A percentile compares a stretch with the other conserved stretches of the same genome.
Evolutionary conservation across 2,113 vertebrate genomes (phyloP).

Genomic region (Callithrix jacchus): DNA sequence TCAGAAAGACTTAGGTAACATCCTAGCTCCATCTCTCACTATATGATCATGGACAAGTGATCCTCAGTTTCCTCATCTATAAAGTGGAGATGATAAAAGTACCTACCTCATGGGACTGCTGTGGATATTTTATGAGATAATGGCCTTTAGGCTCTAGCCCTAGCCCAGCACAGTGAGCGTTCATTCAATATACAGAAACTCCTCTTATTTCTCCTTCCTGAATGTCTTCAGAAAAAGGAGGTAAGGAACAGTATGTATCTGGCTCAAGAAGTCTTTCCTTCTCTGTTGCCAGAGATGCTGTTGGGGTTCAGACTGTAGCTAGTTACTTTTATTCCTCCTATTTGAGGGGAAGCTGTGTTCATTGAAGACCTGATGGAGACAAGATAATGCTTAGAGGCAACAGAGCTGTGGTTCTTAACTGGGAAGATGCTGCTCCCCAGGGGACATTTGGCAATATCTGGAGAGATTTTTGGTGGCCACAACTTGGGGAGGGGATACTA

Average conservation of each 20-base stretch:
- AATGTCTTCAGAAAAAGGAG: not conserved
- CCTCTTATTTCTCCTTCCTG: not conserved
- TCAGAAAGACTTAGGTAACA: not conserved
- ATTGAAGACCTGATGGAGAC: not conserved
- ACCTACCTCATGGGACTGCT: not conserved
- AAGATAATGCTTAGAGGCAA: not conserved
- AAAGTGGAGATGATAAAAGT: not conserved
- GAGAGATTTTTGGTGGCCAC: not conserved
- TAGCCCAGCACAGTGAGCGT: not conserved
- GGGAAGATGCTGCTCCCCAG: not conserved
- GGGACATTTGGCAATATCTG: not conserved
- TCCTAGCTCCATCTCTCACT: not conserved
- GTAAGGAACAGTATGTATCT: not conserved
- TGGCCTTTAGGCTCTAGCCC: not conserved
- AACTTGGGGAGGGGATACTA: not conserved
- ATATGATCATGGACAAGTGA: not conserved
- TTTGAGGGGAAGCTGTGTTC: not conserved
- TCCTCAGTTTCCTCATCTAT: not conserved
- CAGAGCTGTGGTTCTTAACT: not conserved
- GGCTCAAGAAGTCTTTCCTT: not conserved
- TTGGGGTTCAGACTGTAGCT: not conserved
- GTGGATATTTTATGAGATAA: not conserved
- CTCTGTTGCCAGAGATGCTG: not conserved
- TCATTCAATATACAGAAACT: not conserved
- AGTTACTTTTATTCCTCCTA: not conserved